Evolutionary conservation across 2,888 invertebrate genomes (phyloP), one percentile per base, ranked within the genome.

Genomic region (Cephus nigrinus): DNA sequence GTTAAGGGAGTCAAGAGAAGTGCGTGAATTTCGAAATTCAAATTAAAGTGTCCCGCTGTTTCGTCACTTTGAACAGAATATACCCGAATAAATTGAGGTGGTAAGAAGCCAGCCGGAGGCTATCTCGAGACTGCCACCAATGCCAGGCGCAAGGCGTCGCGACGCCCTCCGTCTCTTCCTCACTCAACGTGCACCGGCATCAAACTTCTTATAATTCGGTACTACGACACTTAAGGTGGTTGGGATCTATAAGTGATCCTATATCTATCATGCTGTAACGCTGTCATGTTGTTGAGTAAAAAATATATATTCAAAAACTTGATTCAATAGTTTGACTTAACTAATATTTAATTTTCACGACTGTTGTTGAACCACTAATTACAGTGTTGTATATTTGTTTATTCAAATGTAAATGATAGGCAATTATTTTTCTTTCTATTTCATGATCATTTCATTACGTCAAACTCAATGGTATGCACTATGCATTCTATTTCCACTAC

Each of bases 41-140:
- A 55, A 55, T 23, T 55, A 55, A 55, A 31, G 76, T 79, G 80
- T 81, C 79, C 79, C 79, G 81, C 76, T 84, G 82, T 86, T 84
- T 86, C 84, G 85, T 87, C 86, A 88, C 85, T 89, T 90, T 83
- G 86, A 85, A 84, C 88, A 86, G 85, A 78, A 75, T 78, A 88
- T 87, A 87, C 86, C 87, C 90, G 90, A 90, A 89, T 90, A 90
- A 90, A 90, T 90, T 86, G 90, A 90, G 90, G 87, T 86, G 85
- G 88, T 88, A 86, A 89, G 89, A 88, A 89, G 90, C 90, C 90
- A 90, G 90, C 86, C 91, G 90, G 88, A 90, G 91, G 90, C 91
- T 91, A 91, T 90, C 91, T 90, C 90, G 91, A 90, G 91, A 91
- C 91, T 91, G 90, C 87, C 89, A 88, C 89, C 89, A 90, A 89